A percentile compares a stretch with the other conserved stretches of the same genome.
These are phyloP conservation scores for Aleiodes alternator DNA, from an alignment of 2,888 invertebrate species.

Conservation along the genomic window DNA sequence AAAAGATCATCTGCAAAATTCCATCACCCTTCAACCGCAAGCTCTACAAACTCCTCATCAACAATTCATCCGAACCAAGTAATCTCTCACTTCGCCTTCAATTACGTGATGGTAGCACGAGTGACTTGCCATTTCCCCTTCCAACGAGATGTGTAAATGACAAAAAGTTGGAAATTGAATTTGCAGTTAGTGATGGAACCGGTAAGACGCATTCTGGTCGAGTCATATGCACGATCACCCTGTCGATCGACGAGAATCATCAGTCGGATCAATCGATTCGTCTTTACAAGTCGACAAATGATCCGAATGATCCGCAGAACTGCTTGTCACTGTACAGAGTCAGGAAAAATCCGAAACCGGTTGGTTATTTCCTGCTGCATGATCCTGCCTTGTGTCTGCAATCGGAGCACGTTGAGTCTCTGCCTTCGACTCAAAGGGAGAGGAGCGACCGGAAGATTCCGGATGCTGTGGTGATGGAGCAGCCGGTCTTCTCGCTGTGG, in stretches of 20 bases:
- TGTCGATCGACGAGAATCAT: slow-evolving; percentile 54
- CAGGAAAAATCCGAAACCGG: slow-evolving; percentile 50
- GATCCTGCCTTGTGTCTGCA: slow-evolving; percentile 57
- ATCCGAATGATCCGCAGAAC: slow-evolving; percentile 69
- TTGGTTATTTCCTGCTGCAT: slow-evolving; percentile 64
- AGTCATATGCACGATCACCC: slow-evolving; percentile 64
- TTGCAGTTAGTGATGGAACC: slow-evolving; percentile 60
- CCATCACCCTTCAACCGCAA: slow-evolving; percentile 68
- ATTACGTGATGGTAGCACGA: slow-evolving; percentile 58
- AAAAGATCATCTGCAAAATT: slow-evolving; percentile 66
- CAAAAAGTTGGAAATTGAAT: slow-evolving; percentile 66
- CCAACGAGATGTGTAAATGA: slow-evolving; percentile 65
- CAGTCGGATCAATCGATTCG: slow-evolving; percentile 49
- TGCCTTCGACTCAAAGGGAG: background rate
- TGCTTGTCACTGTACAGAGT: slow-evolving; percentile 55
- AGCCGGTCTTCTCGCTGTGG: slow-evolving; percentile 63
- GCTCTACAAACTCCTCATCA: slow-evolving; percentile 67
- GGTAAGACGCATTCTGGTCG: slow-evolving; percentile 64
- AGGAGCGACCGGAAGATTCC: slow-evolving; percentile 57
- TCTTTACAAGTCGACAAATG: slow-evolving; percentile 61
- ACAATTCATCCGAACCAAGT: slow-evolving; percentile 55
- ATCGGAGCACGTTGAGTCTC: background rate
- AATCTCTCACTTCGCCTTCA: slow-evolving; percentile 65
- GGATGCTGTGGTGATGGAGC: slow-evolving; percentile 68
- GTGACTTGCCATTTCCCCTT: slow-evolving; percentile 67